Base-by-base conservation (phyloP, 2,888 invertebrate species). In the Tubulanus polymorphus region DNA sequence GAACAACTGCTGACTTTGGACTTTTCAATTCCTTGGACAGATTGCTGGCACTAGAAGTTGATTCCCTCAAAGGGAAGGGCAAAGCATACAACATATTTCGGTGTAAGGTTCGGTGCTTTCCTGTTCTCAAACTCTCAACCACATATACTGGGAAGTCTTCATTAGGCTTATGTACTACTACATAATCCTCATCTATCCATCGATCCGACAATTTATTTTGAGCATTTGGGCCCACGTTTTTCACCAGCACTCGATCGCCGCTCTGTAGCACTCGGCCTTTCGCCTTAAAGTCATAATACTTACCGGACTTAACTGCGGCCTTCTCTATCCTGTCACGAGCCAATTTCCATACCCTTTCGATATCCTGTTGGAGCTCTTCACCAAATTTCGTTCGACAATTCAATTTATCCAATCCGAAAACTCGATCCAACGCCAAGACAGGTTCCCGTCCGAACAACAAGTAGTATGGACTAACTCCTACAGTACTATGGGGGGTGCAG, bases 401-500 rank as follows among this genome's bases (percentile, higher is more conserved):
- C 15, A 23, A 5, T 15, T 5, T 41, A 23, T 18, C 41, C 18
- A 20, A 20, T 20, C 15, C 23, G 6, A 41, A 15, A 18, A 41
- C 5, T 5, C 23, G 41, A 27, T 57, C 56, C 15, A 59, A 28
- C 15, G 59, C 56, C 3, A 51, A 27, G 6, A 47, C 1, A 12
- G 59, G 56, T 12, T 37, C 28, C 27, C 59, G 26, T 23, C 59
- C 59, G 37, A 53, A 56, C 37, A 63, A 23, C 37, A 61, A 32
- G 45, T 29, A 60, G 48, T 56, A 58, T 26, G 62, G 62, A 6
- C 57, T 45, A 28, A 45, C 57, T 15, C 59, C 54, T 25, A 60
- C 61, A 2, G 53, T 15, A 10, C 59, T 57, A 51, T 60, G 46
- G n/a, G 32, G 51, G 0, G 63, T 62, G 46, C 60, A 61, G 30